phyloP scores from a whole-genome alignment of 2,797 vertebrate genomes.

The Hippocampus kuda region DNA sequence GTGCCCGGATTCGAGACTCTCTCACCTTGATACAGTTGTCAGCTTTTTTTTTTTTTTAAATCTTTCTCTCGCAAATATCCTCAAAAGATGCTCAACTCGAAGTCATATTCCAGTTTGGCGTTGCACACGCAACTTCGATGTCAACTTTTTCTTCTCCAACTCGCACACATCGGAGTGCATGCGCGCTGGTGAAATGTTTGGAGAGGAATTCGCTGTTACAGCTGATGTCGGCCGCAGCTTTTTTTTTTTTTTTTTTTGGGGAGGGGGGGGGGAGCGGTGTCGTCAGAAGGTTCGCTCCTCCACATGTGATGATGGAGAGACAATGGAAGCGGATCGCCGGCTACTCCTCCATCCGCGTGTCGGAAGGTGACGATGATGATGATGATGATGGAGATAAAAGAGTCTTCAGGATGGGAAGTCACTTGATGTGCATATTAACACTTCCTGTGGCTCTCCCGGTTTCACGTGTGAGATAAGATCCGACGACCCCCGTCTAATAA shows the following conservation, averaged over 20 bases:
- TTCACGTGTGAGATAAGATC: slow-evolving; percentile 58
- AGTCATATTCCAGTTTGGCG: slow-evolving; percentile 54
- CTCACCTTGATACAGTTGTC: slow-evolving; percentile 49
- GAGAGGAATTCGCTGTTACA: not conserved
- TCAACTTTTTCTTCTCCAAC: slow-evolving; percentile 8
- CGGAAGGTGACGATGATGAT: slow-evolving; percentile 34
- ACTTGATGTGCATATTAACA: slow-evolving; percentile 34
- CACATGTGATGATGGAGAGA: slow-evolving; percentile 34
- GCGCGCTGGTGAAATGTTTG: not conserved
- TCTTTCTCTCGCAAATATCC: not conserved
- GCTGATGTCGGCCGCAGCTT: not conserved
- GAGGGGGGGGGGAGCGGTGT: not conserved
- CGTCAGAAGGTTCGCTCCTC: not conserved
- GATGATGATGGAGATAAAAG: slow-evolving; percentile 38
- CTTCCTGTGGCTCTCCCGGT: slow-evolving; percentile 27
- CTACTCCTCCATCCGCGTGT: slow-evolving; percentile 43
- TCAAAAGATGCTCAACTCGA: slow-evolving; percentile 42
- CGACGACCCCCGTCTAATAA: slow-evolving; percentile 61
- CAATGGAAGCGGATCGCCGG: slow-evolving; percentile 47
- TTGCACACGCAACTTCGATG: slow-evolving; percentile 12
- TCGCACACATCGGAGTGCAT: not conserved
- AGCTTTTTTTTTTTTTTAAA: not conserved
- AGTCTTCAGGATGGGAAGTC: slow-evolving; percentile 39
- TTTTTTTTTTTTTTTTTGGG: not conserved
- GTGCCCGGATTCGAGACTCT: slow-evolving; percentile 33